Evolutionary conservation across 2,888 invertebrate species (phyloP).

Genomic region (Pammene fasciana): DNA sequence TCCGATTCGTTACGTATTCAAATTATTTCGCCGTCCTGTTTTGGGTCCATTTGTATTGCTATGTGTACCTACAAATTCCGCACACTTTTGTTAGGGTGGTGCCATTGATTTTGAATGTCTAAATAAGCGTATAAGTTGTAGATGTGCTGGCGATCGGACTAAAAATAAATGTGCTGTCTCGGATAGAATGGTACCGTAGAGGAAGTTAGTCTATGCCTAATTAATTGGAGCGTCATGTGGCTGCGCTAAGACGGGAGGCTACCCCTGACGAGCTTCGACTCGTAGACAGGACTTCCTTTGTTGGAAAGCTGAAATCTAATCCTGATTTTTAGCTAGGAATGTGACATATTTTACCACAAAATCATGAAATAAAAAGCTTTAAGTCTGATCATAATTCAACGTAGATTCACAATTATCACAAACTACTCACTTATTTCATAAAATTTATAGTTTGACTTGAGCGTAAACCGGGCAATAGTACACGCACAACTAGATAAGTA

Average conservation of each 20-base stretch:
- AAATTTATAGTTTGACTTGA: too few relatives aligned
- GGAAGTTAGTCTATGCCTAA: conserved; percentile 58
- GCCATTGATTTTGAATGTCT: conserved; percentile 63
- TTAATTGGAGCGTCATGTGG: conserved; percentile 69
- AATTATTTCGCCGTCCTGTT: conserved; percentile 79
- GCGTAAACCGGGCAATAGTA: too few relatives aligned
- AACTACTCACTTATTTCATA: too few relatives aligned
- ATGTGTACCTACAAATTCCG: conserved; percentile 61
- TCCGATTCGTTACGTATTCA: conserved; percentile 82
- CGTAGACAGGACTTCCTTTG: conserved; percentile 60
- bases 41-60: conserved; percentile 72
- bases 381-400: not conserved
- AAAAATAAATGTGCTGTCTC: conserved; percentile 23
- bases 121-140: conserved; percentile 42
- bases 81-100: conserved; percentile 57
- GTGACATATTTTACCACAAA: too few relatives aligned
- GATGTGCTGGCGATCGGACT: conserved; percentile 9
- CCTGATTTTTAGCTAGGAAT: conserved; percentile 43
- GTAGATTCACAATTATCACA: not conserved
- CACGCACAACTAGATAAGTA: too few relatives aligned
- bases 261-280: conserved; percentile 61
- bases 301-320: conserved; percentile 36
- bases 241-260: conserved; percentile 58
- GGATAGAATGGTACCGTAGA: conserved; percentile 24
- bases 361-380: not conserved